Base-by-base conservation (phyloP, 1,140 invertebrate genomes). In the Lepidurus apus region DNA sequence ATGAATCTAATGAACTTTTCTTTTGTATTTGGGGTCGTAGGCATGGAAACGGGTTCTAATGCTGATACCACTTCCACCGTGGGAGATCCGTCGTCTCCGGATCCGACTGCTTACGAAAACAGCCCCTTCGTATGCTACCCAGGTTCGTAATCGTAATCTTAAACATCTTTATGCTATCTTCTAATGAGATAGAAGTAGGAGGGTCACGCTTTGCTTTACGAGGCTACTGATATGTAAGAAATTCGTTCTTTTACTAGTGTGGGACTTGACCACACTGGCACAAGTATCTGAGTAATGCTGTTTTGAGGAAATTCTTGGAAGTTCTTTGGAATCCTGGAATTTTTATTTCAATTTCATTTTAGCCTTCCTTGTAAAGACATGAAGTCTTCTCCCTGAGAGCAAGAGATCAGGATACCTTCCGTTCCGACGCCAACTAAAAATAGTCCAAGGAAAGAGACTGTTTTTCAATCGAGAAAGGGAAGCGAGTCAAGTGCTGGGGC, bases 31-130 rank as follows among this genome's bases (percentile, higher is more conserved):
- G 17, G 53, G 17, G 17, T 65, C 53, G 6, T 65, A 65, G 53
- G 53, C 21, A 65, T 65, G 53, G 53, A 65, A 65, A 65, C 53
- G 53, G 53, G 53, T 65, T 65, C 53, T 21, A 65, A 65, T 65
- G 53, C 53, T 7, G 53, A 65, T 21, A 65, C 53, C 5, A 65
- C 53, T 21, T 65, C 53, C 13, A 65, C 53, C 9, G 53, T 65
- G 53, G 53, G 53, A n/a, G 53, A 65, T 65, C 53, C 53, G 4
- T 65, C 53, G 21, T 65, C 53, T 65, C 53, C 53, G 53, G 53
- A 65, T 21, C 53, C 53, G 53, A 21, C 53, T 65, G 53, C 53
- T 65, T 65, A 65, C 53, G 53, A 65, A 21, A 65, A 65, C 53
- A 65, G 13, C 21, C 53, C 53, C 53, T 65, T 65, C 21, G 53